Evolutionary conservation across 2,797 vertebrate species (phyloP).

Genomic region (Enteromius anoplus): DNA sequence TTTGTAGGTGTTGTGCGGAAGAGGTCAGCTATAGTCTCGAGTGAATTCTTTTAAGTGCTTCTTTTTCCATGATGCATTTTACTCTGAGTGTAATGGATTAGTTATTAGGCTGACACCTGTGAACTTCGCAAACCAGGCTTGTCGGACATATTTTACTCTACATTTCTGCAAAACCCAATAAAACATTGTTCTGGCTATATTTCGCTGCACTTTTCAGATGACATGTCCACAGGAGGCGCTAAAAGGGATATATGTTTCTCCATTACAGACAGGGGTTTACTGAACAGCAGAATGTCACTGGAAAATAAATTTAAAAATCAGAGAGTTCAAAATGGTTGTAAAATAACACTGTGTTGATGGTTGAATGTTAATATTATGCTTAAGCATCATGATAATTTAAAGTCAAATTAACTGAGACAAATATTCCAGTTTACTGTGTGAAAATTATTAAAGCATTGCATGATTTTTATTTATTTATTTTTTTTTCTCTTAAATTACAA

Average conservation of each 20-base stretch:
- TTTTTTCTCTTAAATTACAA: no score
- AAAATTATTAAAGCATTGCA: no score
- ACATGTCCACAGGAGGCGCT: neutral
- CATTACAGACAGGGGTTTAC: neutral
- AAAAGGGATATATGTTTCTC: neutral
- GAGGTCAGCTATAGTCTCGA: neutral
- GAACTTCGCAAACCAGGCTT: neutral
- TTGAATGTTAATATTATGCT: neutral
- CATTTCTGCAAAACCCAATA: neutral
- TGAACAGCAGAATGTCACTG: neutral
- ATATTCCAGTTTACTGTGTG: no score
- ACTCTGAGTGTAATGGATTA: slow-evolving; percentile 34
- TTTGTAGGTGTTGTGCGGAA: neutral
- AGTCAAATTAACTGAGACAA: no score
- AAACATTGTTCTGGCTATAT: neutral
- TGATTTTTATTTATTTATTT: no score
- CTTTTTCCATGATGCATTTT: slow-evolving; percentile 19
- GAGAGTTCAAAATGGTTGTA: neutral
- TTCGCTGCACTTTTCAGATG: neutral
- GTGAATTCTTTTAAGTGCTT: slow-evolving; percentile 38
- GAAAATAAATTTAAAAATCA: neutral
- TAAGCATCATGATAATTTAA: neutral
- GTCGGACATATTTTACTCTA: neutral
- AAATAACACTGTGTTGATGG: neutral
- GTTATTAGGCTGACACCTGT: slow-evolving; percentile 31